A percentile compares a stretch with the other conserved stretches of the same genome.
phyloP scores from a whole-genome alignment of 2,797 vertebrate genomes.

The Gambusia yucatana region DNA sequence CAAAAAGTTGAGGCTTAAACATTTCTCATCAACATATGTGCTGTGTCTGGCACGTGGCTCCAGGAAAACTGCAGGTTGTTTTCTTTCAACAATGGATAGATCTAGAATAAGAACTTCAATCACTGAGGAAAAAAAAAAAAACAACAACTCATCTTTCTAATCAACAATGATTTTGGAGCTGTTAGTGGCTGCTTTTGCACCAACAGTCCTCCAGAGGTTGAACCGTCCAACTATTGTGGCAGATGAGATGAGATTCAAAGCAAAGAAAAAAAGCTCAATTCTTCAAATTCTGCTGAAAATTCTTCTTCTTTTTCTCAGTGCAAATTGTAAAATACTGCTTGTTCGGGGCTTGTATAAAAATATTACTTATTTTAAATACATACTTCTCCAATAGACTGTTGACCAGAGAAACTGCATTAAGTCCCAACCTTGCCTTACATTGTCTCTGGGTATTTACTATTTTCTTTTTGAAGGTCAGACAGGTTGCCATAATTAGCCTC shows the following conservation, averaged over 20 bases:
- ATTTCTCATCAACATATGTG: not conserved
- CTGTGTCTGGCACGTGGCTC: not conserved
- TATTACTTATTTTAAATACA: not conserved
- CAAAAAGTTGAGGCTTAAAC: not conserved
- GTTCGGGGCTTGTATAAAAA: not conserved
- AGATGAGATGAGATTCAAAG: not conserved
- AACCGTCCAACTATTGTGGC: not conserved
- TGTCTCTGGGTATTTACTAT: conserved; percentile 30
- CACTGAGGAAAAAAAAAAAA: not conserved
- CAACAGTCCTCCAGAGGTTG: not conserved
- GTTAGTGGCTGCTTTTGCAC: not conserved
- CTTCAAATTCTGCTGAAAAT: not conserved
- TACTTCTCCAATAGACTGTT: not conserved
- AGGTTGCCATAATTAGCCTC: conserved; percentile 45
- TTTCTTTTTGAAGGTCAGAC: conserved; percentile 47
- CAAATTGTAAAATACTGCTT: not conserved
- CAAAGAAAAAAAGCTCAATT: not conserved
- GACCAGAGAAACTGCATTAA: conserved; percentile 16
- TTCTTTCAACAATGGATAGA: not conserved
- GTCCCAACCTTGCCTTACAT: conserved; percentile 33
- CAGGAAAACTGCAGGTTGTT: not conserved
- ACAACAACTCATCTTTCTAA: not conserved
- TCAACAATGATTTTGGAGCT: not conserved
- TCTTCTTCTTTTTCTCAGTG: not conserved
- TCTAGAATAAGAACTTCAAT: not conserved